These are phyloP conservation scores for Ametastegia equiseti DNA, from an alignment of 2,888 invertebrate species.

Conservation along the genomic window DNA sequence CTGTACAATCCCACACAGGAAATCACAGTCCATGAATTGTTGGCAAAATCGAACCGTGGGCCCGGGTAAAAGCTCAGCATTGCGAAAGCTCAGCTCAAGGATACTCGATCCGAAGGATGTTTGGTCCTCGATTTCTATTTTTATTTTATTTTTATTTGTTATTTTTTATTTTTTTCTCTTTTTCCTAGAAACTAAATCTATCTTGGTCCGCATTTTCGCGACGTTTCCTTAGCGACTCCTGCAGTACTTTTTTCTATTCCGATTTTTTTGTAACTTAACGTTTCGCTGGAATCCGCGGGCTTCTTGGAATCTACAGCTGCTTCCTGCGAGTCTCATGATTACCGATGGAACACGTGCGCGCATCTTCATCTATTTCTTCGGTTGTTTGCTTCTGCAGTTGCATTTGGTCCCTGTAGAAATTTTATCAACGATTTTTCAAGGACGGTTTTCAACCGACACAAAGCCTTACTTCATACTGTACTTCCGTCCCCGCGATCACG, in stretches of 20 bases:
- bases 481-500: background rate
- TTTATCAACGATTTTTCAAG: background rate
- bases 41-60: constrained; percentile 56
- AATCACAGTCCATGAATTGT: constrained; percentile 27
- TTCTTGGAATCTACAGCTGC: constrained; percentile 49
- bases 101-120: constrained; percentile 52
- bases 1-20: constrained; percentile 6
- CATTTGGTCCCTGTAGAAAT: background rate
- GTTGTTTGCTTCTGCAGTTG: background rate
- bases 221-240: too few relatives aligned
- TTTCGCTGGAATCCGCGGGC: background rate
- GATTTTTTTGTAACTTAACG: too few relatives aligned
- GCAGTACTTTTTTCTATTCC: constrained; percentile 13
- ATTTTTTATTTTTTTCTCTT: background rate
- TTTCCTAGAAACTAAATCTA: constrained; percentile 10
- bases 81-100: constrained; percentile 26
- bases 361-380: constrained; percentile 51
- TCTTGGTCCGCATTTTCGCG: background rate
- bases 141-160: too few relatives aligned
- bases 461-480: background rate
- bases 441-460: background rate
- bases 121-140: background rate
- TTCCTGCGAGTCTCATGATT: constrained; percentile 47
- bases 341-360: constrained; percentile 66
- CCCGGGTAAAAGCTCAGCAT: constrained; percentile 56